A percentile compares a stretch with the other conserved stretches of the same genome.
Evolutionary conservation across 2,113 vertebrate genomes (phyloP).

Genomic region (Antennarius striatus): DNA sequence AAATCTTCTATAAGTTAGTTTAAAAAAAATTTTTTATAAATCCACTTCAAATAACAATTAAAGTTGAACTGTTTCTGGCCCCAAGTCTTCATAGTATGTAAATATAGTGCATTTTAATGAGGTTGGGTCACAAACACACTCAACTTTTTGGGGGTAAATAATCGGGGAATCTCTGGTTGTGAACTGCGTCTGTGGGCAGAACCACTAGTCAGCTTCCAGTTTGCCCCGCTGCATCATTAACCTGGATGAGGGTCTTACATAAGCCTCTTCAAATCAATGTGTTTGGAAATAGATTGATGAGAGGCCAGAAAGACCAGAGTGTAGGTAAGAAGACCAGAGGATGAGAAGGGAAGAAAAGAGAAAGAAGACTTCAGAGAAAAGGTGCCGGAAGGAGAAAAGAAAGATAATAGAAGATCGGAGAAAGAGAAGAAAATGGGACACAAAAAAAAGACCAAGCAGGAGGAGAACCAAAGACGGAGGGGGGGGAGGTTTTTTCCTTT

Average conservation of each 20-base stretch:
- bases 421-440: constrained; percentile 56
- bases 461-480: constrained; percentile 51
- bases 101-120: constrained; percentile 76
- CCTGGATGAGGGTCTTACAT: constrained; percentile 75
- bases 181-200: constrained; percentile 65
- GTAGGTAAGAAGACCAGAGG: constrained; percentile 37
- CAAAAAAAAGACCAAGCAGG: constrained; percentile 62
- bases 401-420: constrained; percentile 58
- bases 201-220: constrained; percentile 67
- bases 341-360: constrained; percentile 41
- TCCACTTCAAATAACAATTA: too few relatives aligned
- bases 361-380: constrained; percentile 49
- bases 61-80: constrained; percentile 40
- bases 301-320: constrained; percentile 5
- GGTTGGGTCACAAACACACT: constrained; percentile 68
- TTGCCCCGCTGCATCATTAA: constrained; percentile 71
- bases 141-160: constrained; percentile 58
- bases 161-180: constrained; percentile 62
- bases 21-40: too few relatives aligned
- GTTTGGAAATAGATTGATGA: constrained; percentile 32
- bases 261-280: constrained; percentile 75
- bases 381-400: constrained; percentile 58
- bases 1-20: too few relatives aligned
- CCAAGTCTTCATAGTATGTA: constrained; percentile 57
- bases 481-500: constrained; percentile 59